Conservation (phyloP, 2,113 vertebrate species). For the Microcebus jonahi region DNA sequence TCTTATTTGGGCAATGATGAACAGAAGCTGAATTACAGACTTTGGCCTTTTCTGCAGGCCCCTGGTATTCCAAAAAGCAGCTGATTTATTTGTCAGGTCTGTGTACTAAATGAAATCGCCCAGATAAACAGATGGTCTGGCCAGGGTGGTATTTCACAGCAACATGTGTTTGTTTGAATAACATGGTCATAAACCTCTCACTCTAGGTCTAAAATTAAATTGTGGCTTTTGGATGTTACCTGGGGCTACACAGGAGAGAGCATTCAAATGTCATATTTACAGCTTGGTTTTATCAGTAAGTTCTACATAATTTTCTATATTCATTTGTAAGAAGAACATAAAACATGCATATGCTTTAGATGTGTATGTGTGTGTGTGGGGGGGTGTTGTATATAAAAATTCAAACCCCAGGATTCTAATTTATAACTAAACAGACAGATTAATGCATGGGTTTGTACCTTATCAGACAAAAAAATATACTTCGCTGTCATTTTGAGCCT, state of each 20-base stretch:
- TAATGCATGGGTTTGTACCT: background rate
- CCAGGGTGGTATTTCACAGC: constrained; percentile 72
- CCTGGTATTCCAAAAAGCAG: background rate
- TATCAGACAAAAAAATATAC: background rate
- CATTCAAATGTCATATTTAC: constrained; percentile 46
- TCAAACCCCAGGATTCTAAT: background rate
- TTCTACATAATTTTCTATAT: background rate
- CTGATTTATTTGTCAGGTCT: constrained; percentile 66
- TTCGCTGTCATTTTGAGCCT: background rate
- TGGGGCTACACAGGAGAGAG: background rate
- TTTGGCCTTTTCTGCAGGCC: constrained; percentile 38
- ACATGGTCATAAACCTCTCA: constrained; percentile 69
- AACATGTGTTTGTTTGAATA: constrained; percentile 77
- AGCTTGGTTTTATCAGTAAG: background rate
- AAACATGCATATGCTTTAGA: background rate
- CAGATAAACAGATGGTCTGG: constrained; percentile 78
- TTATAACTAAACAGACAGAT: background rate
- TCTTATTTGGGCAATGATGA: constrained; percentile 33
- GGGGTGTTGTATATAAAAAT: background rate
- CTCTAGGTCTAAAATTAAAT: constrained; percentile 71
- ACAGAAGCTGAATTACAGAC: constrained; percentile 49
- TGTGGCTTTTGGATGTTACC: constrained; percentile 61
- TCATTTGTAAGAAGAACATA: constrained; percentile 29
- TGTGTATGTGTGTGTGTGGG: background rate
- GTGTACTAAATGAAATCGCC: constrained; percentile 18